These are phyloP conservation scores for Diplolepis rosae DNA, from an alignment of 2,888 invertebrate genomes.

Conservation along the genomic window DNA sequence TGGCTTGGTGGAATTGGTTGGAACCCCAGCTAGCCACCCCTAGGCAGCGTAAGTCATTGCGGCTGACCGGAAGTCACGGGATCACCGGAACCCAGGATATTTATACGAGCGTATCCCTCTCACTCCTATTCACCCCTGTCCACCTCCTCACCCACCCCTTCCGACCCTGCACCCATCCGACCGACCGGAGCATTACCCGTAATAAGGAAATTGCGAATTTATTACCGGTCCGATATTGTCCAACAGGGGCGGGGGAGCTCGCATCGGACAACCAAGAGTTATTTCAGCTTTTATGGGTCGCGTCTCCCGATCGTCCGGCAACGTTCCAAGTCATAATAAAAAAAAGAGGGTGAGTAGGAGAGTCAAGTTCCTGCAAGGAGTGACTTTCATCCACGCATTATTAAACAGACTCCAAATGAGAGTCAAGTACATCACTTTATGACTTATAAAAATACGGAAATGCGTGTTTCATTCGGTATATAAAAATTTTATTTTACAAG, in stretches of 20 bases:
- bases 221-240: slow-evolving; percentile 71
- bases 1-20: slow-evolving; percentile 39
- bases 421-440: background rate
- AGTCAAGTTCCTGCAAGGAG: slow-evolving; percentile 3
- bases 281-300: slow-evolving; percentile 71
- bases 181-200: slow-evolving; percentile 73
- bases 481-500: too few species aligned
- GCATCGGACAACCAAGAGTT: slow-evolving; percentile 64
- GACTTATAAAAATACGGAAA: background rate
- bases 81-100: slow-evolving; percentile 73
- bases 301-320: slow-evolving; percentile 64
- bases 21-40: slow-evolving; percentile 49
- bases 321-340: slow-evolving; percentile 61
- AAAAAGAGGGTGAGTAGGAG: slow-evolving; percentile 34
- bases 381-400: background rate
- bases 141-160: slow-evolving; percentile 27
- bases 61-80: slow-evolving; percentile 74
- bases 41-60: slow-evolving; percentile 71
- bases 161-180: slow-evolving; percentile 46
- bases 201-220: slow-evolving; percentile 75
- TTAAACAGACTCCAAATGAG: background rate
- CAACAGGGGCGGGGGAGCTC: slow-evolving; percentile 47
- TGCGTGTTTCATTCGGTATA: too few species aligned
- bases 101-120: slow-evolving; percentile 69
- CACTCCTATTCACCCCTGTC: slow-evolving; percentile 46